These are phyloP conservation scores for Apoda limacodes DNA, from an alignment of 2,888 invertebrate species.

Conservation along the genomic window DNA sequence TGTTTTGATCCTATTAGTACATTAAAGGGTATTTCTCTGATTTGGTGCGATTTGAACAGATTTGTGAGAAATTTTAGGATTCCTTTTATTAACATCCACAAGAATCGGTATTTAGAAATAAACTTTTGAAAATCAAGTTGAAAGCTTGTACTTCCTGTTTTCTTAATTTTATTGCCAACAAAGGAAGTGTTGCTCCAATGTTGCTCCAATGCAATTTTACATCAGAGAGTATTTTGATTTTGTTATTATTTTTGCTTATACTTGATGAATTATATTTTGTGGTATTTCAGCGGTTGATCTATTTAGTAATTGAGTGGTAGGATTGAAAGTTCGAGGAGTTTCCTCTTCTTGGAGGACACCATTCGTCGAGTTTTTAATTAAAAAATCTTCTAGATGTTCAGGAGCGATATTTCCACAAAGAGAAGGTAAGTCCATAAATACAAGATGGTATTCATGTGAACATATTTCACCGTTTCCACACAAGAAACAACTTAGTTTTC, in stretches of 20 bases:
- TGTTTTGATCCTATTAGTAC: no score
- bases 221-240: conserved; percentile 8
- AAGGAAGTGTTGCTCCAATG: conserved; percentile 7
- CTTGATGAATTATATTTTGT: conserved; percentile 3
- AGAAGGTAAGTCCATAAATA: conserved; percentile 7
- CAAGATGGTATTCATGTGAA: conserved; percentile 1
- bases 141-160: conserved; percentile 4
- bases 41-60: no score
- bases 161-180: conserved; percentile 3
- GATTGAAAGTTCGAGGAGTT: conserved; percentile 2
- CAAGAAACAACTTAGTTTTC: conserved; percentile 12
- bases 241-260: conserved; percentile 5
- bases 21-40: no score
- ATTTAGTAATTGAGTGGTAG: conserved; percentile 4
- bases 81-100: no score
- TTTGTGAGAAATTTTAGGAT: no score
- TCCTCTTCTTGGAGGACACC: conserved; percentile 6
- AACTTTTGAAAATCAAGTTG: conserved; percentile 9
- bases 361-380: conserved; percentile 6
- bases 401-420: conserved; percentile 6
- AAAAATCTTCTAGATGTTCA: conserved; percentile 8
- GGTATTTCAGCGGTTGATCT: conserved; percentile 5
- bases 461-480: conserved; percentile 8
- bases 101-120: no score
- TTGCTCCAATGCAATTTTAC: conserved; percentile 8